phyloP scores from a whole-genome alignment of 30 jellyfish, hydroid and myxozoan genomes.

The Cassiopea andromeda region DNA sequence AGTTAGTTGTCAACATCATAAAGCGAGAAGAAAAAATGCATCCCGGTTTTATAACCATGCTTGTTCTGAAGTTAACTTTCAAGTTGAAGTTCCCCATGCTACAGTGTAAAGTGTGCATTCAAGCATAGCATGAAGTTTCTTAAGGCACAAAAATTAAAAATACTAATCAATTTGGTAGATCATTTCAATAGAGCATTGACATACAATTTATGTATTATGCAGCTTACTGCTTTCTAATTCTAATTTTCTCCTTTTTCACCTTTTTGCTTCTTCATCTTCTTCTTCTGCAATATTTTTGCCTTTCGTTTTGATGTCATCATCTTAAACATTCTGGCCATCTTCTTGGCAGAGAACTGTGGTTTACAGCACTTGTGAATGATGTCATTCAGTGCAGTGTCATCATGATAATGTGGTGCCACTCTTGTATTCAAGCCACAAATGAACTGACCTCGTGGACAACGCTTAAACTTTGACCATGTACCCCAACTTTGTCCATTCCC shows the following conservation, averaged over 20 bases:
- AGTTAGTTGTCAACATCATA: too few species aligned
- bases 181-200: too few species aligned
- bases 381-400: slow-evolving; percentile 1
- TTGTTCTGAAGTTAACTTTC: too few species aligned
- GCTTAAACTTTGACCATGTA: not conserved
- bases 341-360: slow-evolving; percentile 13
- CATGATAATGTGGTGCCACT: not conserved
- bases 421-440: not conserved
- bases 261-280: not conserved
- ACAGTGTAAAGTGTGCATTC: too few species aligned
- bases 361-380: not conserved
- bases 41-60: too few species aligned
- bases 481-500: slow-evolving; percentile 24
- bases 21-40: too few species aligned
- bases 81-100: too few species aligned
- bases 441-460: slow-evolving; percentile 12
- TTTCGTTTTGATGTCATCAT: not conserved
- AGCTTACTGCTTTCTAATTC: too few species aligned
- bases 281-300: not conserved
- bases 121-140: too few species aligned
- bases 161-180: too few species aligned
- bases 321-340: slow-evolving; percentile 12
- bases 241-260: not conserved
- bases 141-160: too few species aligned
- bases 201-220: too few species aligned